Percentiles rank a stretch among this genome's conserved stretches.
Conservation (phyloP, 2,888 invertebrate genomes). For the Hermaeophaga mercurialis region DNA sequence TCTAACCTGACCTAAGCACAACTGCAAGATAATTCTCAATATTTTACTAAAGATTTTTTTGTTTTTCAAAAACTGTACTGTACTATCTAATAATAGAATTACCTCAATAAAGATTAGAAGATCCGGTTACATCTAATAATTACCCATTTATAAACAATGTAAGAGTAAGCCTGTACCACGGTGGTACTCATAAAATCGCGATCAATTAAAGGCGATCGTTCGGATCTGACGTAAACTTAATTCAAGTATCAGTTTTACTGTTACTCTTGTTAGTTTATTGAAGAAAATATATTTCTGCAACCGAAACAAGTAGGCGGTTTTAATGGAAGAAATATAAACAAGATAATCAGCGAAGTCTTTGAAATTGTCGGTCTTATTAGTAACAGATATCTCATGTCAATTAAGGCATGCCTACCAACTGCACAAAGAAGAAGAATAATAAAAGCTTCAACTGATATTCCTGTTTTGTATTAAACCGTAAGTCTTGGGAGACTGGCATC, state of each 20-base stretch:
- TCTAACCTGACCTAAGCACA: too few species aligned
- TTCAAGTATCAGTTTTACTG: conserved; percentile 39
- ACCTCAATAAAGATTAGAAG: too few species aligned
- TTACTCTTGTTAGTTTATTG: conserved; percentile 37
- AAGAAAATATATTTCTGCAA: conserved; percentile 35
- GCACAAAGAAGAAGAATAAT: conserved; percentile 38
- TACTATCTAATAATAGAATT: too few species aligned
- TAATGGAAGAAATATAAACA: conserved; percentile 41
- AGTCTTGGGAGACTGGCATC: conserved; percentile 36
- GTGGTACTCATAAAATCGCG: conserved; percentile 41
- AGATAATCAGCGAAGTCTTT: conserved; percentile 41
- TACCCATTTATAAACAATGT: too few species aligned
- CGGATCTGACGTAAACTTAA: conserved; percentile 37
- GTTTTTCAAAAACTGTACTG: too few species aligned
- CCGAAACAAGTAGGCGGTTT: conserved; percentile 37
- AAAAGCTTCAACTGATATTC: conserved; percentile 37
- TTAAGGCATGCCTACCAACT: conserved; percentile 42
- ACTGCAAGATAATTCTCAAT: too few species aligned
- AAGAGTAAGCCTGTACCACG: conserved; percentile 10
- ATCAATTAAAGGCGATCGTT: conserved; percentile 38
- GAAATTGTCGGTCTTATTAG: conserved; percentile 44
- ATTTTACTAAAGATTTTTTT: too few species aligned
- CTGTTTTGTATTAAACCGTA: conserved; percentile 38
- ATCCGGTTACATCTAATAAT: too few species aligned
- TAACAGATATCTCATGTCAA: conserved; percentile 44